These are phyloP conservation scores for Pampus argenteus DNA, from an alignment of 2,797 vertebrate genomes.

Conservation along the genomic window DNA sequence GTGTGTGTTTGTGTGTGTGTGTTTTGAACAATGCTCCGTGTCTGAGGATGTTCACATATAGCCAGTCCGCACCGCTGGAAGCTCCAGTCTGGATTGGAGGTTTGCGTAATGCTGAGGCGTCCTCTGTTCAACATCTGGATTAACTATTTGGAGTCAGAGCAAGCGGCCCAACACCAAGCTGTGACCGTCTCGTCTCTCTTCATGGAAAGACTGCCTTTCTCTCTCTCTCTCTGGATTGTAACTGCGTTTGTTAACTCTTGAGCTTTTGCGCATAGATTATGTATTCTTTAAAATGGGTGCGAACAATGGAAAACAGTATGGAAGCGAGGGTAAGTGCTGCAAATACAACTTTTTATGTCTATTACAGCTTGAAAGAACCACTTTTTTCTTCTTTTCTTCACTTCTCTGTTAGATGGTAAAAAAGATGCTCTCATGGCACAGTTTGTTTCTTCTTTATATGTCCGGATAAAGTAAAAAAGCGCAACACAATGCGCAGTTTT, in stretches of 20 bases:
- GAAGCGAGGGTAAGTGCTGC: constrained; percentile 94
- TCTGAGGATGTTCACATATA: constrained; percentile 53
- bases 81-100: constrained; percentile 51
- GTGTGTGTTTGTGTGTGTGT: not conserved
- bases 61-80: constrained; percentile 58
- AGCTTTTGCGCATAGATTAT: constrained; percentile 86
- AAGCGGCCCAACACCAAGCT: constrained; percentile 54
- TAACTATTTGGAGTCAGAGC: constrained; percentile 79
- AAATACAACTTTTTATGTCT: constrained; percentile 20
- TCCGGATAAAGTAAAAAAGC: not conserved
- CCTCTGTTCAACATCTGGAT: constrained; percentile 81
- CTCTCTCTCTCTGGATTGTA: constrained; percentile 48
- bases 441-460: not conserved
- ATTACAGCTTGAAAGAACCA: not conserved
- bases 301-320: constrained; percentile 98
- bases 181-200: constrained; percentile 44
- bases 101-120: constrained; percentile 72
- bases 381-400: not conserved
- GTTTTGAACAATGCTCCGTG: not conserved
- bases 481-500: constrained; percentile 10
- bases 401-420: not conserved
- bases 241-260: constrained; percentile 53
- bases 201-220: constrained; percentile 30
- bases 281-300: constrained; percentile 96
- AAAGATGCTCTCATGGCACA: not conserved